These are phyloP conservation scores for Chaetodon auriga DNA, from an alignment of 2,113 vertebrate species.

Conservation along the genomic window DNA sequence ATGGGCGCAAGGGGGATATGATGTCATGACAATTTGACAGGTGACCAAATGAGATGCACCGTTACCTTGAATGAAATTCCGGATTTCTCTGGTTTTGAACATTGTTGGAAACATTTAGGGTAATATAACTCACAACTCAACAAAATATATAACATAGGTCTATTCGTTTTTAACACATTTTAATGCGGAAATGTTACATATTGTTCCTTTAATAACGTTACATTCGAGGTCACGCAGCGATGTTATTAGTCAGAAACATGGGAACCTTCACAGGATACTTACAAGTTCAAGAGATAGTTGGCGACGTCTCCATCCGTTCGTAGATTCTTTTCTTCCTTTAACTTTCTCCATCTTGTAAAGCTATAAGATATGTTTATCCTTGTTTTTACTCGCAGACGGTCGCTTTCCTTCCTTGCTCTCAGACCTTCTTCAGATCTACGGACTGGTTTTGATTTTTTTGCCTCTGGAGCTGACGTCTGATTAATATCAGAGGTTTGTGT, in stretches of 20 bases:
- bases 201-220: no score
- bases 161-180: no score
- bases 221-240: background rate
- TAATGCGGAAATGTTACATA: no score
- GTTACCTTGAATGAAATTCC: background rate
- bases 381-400: background rate
- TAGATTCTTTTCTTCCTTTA: background rate
- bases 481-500: background rate
- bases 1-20: no score
- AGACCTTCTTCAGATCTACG: constrained; percentile 10
- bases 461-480: background rate
- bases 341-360: constrained; percentile 1
- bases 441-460: background rate
- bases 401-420: background rate
- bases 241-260: background rate
- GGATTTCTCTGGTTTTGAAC: background rate
- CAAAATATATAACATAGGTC: no score
- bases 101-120: background rate
- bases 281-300: background rate
- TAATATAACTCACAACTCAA: no score
- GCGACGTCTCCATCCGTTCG: background rate
- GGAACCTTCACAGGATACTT: background rate
- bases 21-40: background rate
- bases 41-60: background rate
- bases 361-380: background rate